Base-by-base conservation (phyloP, 2,888 invertebrate species). In the Lepas anatifera region DNA sequence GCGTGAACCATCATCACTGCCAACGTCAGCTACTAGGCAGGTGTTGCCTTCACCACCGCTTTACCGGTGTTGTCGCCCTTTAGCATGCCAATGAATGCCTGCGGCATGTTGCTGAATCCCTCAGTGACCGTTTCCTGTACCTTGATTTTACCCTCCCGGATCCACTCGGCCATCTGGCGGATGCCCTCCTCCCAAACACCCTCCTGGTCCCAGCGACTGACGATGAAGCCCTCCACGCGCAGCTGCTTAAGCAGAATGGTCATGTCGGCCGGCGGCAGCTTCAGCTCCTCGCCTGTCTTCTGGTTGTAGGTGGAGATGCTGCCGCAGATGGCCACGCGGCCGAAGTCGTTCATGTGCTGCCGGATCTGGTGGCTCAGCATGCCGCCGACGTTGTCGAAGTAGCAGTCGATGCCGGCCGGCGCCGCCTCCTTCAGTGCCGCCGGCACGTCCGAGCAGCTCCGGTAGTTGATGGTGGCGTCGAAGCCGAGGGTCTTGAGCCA, bases 41-140 rank as follows among this genome's bases (percentile, higher is more conserved):
- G n/a, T n/a, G 41, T 4, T n/a, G 82, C 82, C 81, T 86, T 85
- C 18, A 89, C 85, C 72, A 89, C 78, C 46, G 87, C 87, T 81
- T 89, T 89, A 67, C 89, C 89, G 35, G 82, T 82, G 78, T 87
- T 89, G 75, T 85, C 84, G 46, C 89, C 89, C 70, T 78, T 76
- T 69, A 85, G 78, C 78, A 89, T 83, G 22, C 85, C 86, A 68
- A 85, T 81, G 72, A 89, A 84, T 50, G 89, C 88, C 68, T 86
- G 82, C 3, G 87, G 86, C 84, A 87, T 86, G 75, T 87, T 88
- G 73, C 88, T 87, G 78, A 90, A 89, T 3, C 89, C 89, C 72
- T 86, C 80, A 4, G 87, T 87, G 4, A 86, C 77, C 6, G 88
- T 87, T 78, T 90, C 90, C 73, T 82, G 81, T 76, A 86, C 86